Base-by-base conservation (phyloP, 2,797 vertebrate species). In the Sebastes cheni region DNA sequence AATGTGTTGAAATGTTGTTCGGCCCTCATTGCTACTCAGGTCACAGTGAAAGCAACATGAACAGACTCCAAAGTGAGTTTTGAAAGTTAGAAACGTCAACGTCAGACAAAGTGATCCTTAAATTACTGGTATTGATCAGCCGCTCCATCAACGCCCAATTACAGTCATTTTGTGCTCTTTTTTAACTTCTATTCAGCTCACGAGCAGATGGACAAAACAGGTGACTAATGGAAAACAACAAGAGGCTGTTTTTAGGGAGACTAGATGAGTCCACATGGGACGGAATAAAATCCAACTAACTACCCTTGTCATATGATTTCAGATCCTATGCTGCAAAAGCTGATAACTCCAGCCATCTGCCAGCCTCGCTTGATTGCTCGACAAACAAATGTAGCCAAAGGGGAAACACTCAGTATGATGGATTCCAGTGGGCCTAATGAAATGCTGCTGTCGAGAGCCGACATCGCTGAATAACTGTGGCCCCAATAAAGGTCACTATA, bases 401-500 rank as follows among this genome's bases (percentile, higher is more conserved):
- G 82, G 82, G 83, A 87, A 89, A 88, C 84, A 69, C 87, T 88
- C 83, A 29, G 79, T 75, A 72, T 92, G 93, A 94, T 88, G 82
- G 92, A 95, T 94, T 86, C 89, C 81, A 82, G 80, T 20, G 74
- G 8, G 86, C 69, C 81, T 93, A 90, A 93, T 94, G 93, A 94
- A 93, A 94, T 83, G 89, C 90, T 81, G 85, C 83, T 79, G 87
- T 88, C 88, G 89, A 72, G 76, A 75, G 46, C 77, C 61, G 79
- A 75, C 85, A 77, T 77, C 50, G 77, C 84, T 87, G 92, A 91
- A 86, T 87, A 92, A 91, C 75, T 70, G 83, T 54, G 79, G 87
- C 80, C 88, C 22, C 71, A 82, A 80, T 91, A 94, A 95, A 96
- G 93, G 92, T 95, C 89, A 87, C 83, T 67, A 93, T 93, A 93